Conservation (phyloP, 2,888 invertebrate species). For the Netelia melanura region DNA sequence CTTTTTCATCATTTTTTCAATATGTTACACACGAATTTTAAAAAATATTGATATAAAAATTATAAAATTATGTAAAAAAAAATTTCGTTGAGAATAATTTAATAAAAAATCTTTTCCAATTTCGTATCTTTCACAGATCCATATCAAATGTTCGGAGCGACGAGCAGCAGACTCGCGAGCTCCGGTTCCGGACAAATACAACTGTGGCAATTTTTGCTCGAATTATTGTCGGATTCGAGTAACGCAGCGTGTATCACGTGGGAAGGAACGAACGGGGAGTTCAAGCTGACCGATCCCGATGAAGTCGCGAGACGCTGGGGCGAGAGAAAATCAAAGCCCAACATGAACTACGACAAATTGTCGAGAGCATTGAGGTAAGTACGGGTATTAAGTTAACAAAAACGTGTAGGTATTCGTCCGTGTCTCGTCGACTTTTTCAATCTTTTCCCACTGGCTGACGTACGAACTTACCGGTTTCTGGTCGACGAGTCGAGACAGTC, state of each 20-base stretch:
- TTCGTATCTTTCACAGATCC: slow-evolving; percentile 91
- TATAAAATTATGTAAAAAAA: neutral
- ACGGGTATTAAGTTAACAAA: neutral
- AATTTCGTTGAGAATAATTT: neutral
- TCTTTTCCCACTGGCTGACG: neutral
- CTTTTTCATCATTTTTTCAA: no score
- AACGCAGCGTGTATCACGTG: slow-evolving; percentile 99
- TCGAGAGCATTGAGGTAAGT: slow-evolving; percentile 96
- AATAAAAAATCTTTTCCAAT: neutral
- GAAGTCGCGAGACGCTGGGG: slow-evolving; percentile 99
- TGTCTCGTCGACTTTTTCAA: neutral
- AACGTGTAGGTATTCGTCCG: slow-evolving; percentile 4
- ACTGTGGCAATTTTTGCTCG: slow-evolving; percentile 99
- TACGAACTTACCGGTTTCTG: slow-evolving; percentile 2
- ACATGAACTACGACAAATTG: slow-evolving; percentile 99
- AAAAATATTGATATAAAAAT: no score
- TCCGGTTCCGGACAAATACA: slow-evolving; percentile 99
- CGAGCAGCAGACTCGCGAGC: slow-evolving; percentile 97
- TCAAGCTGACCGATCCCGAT: slow-evolving; percentile 99
- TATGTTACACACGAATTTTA: no score
- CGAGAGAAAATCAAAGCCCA: slow-evolving; percentile 99
- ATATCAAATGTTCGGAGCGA: slow-evolving; percentile 99
- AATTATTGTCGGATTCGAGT: slow-evolving; percentile 97
- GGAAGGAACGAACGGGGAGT: slow-evolving; percentile 99
- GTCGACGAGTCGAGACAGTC: slow-evolving; percentile 2